Conservation (phyloP, 2,113 vertebrate species). For the Psettodes erumei region DNA sequence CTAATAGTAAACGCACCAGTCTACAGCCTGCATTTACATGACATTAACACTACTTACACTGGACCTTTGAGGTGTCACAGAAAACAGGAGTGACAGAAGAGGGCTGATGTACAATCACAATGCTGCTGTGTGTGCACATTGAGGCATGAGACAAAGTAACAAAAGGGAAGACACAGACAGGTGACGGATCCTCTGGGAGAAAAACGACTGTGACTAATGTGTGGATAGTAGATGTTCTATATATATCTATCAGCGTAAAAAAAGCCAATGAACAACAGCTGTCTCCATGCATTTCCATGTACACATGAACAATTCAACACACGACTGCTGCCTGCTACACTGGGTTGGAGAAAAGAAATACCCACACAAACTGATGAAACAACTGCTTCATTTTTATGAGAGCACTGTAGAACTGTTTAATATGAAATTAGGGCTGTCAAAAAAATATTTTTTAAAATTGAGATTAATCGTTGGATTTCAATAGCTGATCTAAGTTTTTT, state of each 20-base stretch:
- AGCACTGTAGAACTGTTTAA: too few relatives aligned
- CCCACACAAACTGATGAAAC: not conserved
- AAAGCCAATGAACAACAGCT: slow-evolving; percentile 6
- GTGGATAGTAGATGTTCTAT: slow-evolving; percentile 11
- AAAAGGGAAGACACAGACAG: slow-evolving; percentile 1
- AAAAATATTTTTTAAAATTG: too few relatives aligned
- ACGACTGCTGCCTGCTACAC: not conserved
- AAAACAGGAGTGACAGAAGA: slow-evolving; percentile 12
- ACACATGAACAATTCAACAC: not conserved
- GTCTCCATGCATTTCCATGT: not conserved
- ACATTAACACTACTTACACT: slow-evolving; percentile 43
- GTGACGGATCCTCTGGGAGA: not conserved
- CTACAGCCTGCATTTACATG: slow-evolving; percentile 43
- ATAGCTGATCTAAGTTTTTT: too few relatives aligned
- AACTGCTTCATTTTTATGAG: too few relatives aligned
- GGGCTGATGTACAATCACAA: not conserved
- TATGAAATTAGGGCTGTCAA: too few relatives aligned
- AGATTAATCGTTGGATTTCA: too few relatives aligned
- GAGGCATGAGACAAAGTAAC: slow-evolving; percentile 9
- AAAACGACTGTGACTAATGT: slow-evolving; percentile 34
- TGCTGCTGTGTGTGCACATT: slow-evolving; percentile 9
- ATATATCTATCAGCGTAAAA: slow-evolving; percentile 2
- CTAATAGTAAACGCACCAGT: slow-evolving; percentile 38
- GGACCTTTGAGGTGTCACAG: not conserved
- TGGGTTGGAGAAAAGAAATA: not conserved